Percentiles rank a stretch among this genome's conserved stretches.
These are phyloP conservation scores for Lithodes maja DNA, from an alignment of 2,888 invertebrate species.

Conservation along the genomic window DNA sequence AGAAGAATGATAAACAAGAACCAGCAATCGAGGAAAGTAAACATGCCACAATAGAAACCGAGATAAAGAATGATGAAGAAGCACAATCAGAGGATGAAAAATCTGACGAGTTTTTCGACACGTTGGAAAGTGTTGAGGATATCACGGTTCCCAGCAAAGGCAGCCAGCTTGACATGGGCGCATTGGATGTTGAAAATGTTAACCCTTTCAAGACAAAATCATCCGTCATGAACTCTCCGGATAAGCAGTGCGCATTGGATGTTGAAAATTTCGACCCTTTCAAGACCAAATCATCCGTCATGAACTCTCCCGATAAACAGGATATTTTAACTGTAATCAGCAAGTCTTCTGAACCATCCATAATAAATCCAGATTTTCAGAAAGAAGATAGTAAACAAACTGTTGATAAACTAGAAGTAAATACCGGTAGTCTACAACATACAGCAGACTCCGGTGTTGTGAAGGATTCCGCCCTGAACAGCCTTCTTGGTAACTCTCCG, in stretches of 20 bases:
- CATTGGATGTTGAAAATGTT: background rate
- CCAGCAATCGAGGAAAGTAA: too few species aligned
- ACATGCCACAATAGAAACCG: too few species aligned
- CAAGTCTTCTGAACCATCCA: too few species aligned
- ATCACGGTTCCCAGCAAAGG: background rate
- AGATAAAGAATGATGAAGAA: too few species aligned
- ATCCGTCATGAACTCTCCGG: background rate
- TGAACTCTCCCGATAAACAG: slow-evolving; percentile 2
- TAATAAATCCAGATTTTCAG: too few species aligned
- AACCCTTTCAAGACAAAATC: background rate
- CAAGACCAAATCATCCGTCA: background rate
- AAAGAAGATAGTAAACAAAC: too few species aligned
- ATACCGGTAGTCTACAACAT: too few species aligned
- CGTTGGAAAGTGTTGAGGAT: background rate
- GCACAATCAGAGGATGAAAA: background rate
- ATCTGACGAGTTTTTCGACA: background rate
- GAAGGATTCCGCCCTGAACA: too few species aligned
- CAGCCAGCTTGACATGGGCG: background rate
- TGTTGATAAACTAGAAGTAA: too few species aligned
- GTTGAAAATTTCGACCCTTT: background rate
- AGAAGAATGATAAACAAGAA: too few species aligned
- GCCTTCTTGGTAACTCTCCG: too few species aligned
- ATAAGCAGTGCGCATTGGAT: background rate
- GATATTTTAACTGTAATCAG: background rate
- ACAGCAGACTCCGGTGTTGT: too few species aligned